phyloP scores from a whole-genome alignment of 2,888 invertebrate genomes.

The Amblyjoppa proteus region DNA sequence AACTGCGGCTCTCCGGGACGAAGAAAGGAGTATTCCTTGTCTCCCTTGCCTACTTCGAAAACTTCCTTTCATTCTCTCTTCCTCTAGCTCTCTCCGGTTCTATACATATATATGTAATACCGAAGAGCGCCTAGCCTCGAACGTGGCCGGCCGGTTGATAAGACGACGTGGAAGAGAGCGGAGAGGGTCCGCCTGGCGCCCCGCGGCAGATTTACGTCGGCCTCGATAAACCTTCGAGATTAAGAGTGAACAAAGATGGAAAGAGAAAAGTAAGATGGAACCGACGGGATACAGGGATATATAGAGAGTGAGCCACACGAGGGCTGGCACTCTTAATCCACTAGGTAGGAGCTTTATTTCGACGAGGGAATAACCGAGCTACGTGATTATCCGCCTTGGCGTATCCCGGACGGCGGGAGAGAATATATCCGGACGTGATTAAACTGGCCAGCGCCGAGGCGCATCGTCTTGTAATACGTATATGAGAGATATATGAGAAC shows the following conservation, averaged over 20 bases:
- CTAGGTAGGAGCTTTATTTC: conserved; percentile 68
- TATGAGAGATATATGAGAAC: conserved; percentile 1
- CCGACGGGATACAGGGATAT: conserved; percentile 31
- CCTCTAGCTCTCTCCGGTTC: background rate
- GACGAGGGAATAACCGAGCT: conserved; percentile 35
- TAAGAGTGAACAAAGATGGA: conserved; percentile 74
- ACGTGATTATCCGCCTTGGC: conserved; percentile 18
- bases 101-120: conserved; percentile 15
- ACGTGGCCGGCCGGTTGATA: conserved; percentile 66
- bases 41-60: background rate
- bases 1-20: conserved; percentile 16
- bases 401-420: conserved; percentile 24
- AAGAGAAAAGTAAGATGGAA: conserved; percentile 53
- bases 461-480: conserved; percentile 29
- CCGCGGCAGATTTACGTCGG: conserved; percentile 81
- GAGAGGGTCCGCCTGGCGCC: conserved; percentile 74
- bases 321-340: conserved; percentile 69
- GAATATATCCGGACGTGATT: conserved; percentile 60
- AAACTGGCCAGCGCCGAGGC: conserved; percentile 41
- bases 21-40: conserved; percentile 36
- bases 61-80: conserved; percentile 13
- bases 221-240: conserved; percentile 82
- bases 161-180: conserved; percentile 62
- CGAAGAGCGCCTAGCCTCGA: conserved; percentile 34
- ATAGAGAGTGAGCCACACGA: conserved; percentile 36